Base-by-base conservation (phyloP, 2,797 vertebrate species). In the Hemitrygon akajei region DNA sequence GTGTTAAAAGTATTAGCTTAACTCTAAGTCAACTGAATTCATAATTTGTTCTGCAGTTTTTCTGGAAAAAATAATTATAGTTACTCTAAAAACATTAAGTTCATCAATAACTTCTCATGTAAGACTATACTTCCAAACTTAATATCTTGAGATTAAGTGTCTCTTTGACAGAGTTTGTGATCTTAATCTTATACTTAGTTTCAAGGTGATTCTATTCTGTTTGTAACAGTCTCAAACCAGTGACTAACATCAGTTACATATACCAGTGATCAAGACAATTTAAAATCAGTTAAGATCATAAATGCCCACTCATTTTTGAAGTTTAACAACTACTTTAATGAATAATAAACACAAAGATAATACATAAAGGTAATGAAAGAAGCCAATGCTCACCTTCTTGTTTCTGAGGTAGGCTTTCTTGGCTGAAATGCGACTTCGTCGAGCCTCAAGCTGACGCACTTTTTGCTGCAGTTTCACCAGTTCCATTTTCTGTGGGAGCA, bases 321-420 rank as follows among this genome's bases (percentile, higher is more conserved):
- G 30, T 69, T 89, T 37, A 69, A 89, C 30, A 37, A 37, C 63
- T 63, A 66, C 1, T 10, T 82, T 56, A 47, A 47, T 47, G 4
- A 47, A 47, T 60, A 84, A 84, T 58, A 84, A 84, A 84, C 22
- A 37, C 25, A 76, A 77, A 84, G 6, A 93, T 47, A 58, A 82
- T 82, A 47, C 34, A 47, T 47, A 63, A 69, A 87, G 84, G 63
- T 7, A 79, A 93, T 47, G 63, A 37, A 69, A 89, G n/a, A 89
- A 69, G n/a, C n/a, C n/a, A 89, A 18, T 40, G 69, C 71, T 56
- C 94, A 98, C 99, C 98, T 99, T 99, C 96, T 99, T 99, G 96
- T 98, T 99, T 97, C 98, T 98, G 98, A 99, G 99, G 98, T 99
- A 99, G 97, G 98, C 98, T 96, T 98, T 99, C 97, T 99, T 99